Evolutionary conservation across 2,797 vertebrate species (phyloP).

Genomic region (Ctenosaura bakeri): DNA sequence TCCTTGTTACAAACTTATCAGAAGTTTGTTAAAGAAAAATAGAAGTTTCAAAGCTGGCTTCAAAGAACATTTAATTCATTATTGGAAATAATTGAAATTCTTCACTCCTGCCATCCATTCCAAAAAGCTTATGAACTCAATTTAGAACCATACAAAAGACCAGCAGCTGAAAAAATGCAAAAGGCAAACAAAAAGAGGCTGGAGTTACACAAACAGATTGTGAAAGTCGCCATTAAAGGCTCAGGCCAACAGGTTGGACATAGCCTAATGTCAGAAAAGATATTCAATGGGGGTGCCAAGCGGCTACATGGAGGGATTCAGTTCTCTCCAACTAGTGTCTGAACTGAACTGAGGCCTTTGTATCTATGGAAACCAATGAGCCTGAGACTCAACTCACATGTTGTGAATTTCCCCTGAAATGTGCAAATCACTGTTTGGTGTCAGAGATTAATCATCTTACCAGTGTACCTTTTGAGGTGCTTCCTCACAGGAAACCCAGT

Average conservation of each 20-base stretch:
- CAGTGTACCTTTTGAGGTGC: background rate
- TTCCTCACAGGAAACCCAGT: no score
- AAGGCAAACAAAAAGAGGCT: background rate
- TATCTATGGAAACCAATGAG: constrained; percentile 11
- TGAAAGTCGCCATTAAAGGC: background rate
- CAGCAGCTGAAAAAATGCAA: background rate
- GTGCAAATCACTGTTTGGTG: background rate
- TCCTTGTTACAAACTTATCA: background rate
- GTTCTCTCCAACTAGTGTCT: background rate
- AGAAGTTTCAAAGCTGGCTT: background rate
- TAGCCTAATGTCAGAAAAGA: background rate
- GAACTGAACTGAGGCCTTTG: background rate
- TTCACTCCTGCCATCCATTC: background rate
- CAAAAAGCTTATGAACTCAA: background rate
- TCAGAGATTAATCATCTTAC: background rate
- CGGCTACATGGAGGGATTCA: background rate
- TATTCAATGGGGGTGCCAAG: background rate
- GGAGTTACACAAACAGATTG: background rate
- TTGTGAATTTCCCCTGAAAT: constrained; percentile 9
- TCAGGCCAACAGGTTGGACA: background rate
- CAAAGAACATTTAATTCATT: no score
- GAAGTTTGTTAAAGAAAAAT: background rate
- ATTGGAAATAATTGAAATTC: no score
- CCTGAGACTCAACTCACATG: background rate
- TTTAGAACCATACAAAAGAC: background rate